phyloP scores from a whole-genome alignment of 2,113 vertebrate species.

The Nicator chloris region DNA sequence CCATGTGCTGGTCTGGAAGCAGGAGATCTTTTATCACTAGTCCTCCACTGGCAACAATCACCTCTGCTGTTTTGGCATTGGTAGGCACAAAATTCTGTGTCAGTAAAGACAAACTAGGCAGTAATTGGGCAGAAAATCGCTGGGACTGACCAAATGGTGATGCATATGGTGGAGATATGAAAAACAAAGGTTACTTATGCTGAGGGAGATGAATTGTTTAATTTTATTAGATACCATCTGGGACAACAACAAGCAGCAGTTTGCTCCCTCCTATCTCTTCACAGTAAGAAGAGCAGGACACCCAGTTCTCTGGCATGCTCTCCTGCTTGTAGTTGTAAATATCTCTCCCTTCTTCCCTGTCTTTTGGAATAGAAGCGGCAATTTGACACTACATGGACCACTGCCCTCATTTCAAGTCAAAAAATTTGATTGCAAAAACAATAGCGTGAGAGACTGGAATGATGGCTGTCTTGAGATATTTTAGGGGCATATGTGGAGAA shows the following conservation, averaged over 20 bases:
- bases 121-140: background rate
- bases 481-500: background rate
- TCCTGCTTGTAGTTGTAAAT: background rate
- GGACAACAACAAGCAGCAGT: background rate
- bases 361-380: background rate
- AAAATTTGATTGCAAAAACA: background rate
- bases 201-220: background rate
- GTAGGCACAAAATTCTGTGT: background rate
- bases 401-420: background rate
- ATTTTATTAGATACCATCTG: background rate
- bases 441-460: background rate
- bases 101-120: background rate
- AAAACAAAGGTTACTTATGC: background rate
- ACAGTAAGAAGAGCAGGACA: background rate
- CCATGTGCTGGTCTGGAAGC: background rate
- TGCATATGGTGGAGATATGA: background rate
- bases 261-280: background rate
- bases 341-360: background rate
- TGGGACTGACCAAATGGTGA: background rate
- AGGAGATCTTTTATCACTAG: background rate
- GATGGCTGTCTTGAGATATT: background rate
- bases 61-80: background rate
- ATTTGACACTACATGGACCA: accelerated
- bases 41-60: background rate
- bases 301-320: background rate